Conservation (phyloP, 1,140 invertebrate genomes). For the Phenacoccus solenopsis region DNA sequence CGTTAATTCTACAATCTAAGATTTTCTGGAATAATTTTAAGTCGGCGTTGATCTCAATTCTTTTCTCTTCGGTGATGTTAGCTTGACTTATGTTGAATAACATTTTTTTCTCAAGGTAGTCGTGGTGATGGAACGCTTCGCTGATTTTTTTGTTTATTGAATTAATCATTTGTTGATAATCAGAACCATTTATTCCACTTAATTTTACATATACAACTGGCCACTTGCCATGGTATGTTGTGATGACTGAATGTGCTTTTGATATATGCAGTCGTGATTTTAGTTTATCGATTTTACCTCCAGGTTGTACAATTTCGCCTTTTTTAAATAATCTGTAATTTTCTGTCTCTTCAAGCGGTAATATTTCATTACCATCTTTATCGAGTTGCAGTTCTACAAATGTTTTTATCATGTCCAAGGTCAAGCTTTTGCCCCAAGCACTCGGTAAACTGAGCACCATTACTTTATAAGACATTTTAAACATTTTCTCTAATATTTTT, state of each 20-base stretch:
- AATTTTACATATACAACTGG: background rate
- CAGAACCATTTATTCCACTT: background rate
- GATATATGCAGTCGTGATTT: background rate
- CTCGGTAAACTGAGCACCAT: background rate
- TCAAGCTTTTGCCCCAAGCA: background rate
- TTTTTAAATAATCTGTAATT: background rate
- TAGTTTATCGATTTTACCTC: background rate
- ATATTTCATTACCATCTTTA: background rate
- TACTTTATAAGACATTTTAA: background rate
- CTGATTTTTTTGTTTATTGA: background rate
- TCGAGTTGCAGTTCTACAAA: background rate
- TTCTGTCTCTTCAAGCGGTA: background rate
- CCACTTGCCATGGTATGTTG: background rate
- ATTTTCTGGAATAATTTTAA: background rate
- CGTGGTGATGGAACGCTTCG: background rate
- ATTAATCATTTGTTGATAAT: background rate
- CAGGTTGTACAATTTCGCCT: background rate
- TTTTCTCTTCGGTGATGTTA: background rate
- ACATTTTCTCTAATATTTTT: background rate
- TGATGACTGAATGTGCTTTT: background rate
- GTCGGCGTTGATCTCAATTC: background rate
- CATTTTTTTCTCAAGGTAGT: background rate
- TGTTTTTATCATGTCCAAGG: background rate
- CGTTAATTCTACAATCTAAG: background rate
- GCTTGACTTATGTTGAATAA: background rate